These are phyloP conservation scores for Porites rus DNA, from an alignment of 92 coral and sea anemone genomes.

Conservation along the genomic window DNA sequence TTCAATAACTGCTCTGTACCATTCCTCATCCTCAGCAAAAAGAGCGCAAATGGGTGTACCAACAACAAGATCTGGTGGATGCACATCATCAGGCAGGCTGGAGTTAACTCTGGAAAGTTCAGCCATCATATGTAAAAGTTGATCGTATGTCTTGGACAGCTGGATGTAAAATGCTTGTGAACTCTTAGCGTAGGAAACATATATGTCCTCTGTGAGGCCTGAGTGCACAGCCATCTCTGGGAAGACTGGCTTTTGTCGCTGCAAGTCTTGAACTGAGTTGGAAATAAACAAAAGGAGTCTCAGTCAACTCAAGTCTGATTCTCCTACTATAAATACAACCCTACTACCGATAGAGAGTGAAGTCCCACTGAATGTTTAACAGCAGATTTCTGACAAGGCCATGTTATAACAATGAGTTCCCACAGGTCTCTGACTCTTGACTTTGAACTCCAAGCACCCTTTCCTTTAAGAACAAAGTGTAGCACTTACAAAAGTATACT, in stretches of 20 bases:
- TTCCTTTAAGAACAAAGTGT: too few species aligned
- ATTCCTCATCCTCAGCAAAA: conserved; percentile 76
- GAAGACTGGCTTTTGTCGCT: conserved; percentile 7
- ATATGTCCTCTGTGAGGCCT: conserved; percentile 69
- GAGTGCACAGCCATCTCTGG: conserved; percentile 41
- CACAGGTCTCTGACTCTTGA: not conserved
- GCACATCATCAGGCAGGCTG: conserved; percentile 49
- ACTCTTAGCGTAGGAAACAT: conserved; percentile 70
- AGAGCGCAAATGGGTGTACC: conserved; percentile 78
- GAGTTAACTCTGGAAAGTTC: conserved; percentile 67
- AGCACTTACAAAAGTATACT: too few species aligned
- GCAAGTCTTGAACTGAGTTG: conserved; percentile 1
- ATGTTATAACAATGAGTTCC: not conserved
- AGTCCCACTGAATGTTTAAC: not conserved
- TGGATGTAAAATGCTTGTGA: conserved; percentile 76
- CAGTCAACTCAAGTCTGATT: not conserved
- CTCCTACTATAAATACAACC: not conserved
- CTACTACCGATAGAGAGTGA: not conserved
- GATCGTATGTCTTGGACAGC: conserved; percentile 65
- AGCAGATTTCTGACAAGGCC: not conserved
- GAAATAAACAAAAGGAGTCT: conserved; percentile 4
- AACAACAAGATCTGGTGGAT: conserved; percentile 35
- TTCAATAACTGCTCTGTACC: conserved; percentile 83
- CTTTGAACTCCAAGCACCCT: not conserved
- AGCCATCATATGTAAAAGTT: conserved; percentile 81